phyloP scores from a whole-genome alignment of 2,797 vertebrate genomes.

The Sternotherus odoratus region DNA sequence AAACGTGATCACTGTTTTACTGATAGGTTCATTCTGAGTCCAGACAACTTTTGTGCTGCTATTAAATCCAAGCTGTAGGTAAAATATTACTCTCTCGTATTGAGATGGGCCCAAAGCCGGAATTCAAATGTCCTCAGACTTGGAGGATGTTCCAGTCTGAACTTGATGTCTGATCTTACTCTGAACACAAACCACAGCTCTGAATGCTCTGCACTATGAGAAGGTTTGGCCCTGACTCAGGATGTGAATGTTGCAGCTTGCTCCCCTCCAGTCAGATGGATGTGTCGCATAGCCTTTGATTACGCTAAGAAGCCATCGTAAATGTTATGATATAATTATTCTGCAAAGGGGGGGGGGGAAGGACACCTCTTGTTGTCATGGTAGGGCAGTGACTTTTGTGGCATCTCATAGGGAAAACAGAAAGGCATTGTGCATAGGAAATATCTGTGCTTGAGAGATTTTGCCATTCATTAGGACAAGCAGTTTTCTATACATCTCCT shows the following conservation, averaged over 20 bases:
- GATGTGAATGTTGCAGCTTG: neutral
- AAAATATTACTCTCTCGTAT: neutral
- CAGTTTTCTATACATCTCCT: neutral
- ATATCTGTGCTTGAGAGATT: neutral
- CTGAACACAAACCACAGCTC: neutral
- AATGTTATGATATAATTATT: neutral
- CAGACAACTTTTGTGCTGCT: neutral
- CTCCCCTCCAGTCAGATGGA: neutral
- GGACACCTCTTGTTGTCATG: neutral
- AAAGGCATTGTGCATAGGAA: neutral
- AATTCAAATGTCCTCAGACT: neutral
- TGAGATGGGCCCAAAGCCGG: neutral
- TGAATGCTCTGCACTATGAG: neutral
- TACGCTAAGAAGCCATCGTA: neutral
- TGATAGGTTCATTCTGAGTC: neutral
- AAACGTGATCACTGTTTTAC: conserved; percentile 26
- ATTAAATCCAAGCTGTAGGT: neutral
- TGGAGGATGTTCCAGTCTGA: neutral
- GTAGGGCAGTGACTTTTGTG: neutral
- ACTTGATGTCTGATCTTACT: neutral
- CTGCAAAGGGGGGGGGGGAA: neutral
- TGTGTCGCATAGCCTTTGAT: neutral
- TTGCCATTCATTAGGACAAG: neutral
- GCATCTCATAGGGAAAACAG: neutral
- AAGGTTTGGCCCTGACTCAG: neutral